Percentiles rank a stretch among this genome's conserved stretches.
These are phyloP conservation scores for Tragelaphus imberbis DNA, from an alignment of 2,113 vertebrate species.

Conservation along the genomic window DNA sequence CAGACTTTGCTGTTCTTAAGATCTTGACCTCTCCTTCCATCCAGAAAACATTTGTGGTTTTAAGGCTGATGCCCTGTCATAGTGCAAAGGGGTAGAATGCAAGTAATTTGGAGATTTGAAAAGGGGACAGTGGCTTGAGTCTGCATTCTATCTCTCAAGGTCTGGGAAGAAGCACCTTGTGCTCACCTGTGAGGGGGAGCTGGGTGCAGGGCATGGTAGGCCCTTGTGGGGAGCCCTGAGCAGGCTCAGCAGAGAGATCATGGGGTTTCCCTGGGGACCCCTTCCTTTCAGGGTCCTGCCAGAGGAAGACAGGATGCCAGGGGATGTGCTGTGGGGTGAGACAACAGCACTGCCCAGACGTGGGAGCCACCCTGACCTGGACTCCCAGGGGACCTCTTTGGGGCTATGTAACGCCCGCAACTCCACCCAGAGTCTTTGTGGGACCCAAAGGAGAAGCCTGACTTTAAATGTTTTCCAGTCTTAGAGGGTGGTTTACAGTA, in stretches of 20 bases:
- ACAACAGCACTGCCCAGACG: accelerated
- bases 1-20: neutral
- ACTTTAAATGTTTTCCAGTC: neutral
- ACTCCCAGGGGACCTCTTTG: neutral
- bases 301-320: neutral
- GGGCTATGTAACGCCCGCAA: no score
- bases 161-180: neutral
- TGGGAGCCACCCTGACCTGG: neutral
- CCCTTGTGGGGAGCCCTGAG: neutral
- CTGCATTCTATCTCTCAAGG: neutral
- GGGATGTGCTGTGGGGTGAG: neutral
- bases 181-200: neutral
- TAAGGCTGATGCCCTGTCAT: neutral
- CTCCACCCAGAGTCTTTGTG: neutral
- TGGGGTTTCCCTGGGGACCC: neutral
- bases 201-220: accelerated
- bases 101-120: neutral
- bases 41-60: neutral
- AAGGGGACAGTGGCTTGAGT: neutral
- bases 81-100: neutral
- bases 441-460: neutral
- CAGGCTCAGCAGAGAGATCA: neutral
- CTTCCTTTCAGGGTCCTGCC: neutral
- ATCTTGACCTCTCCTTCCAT: neutral
- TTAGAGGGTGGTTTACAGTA: neutral